phyloP scores from a whole-genome alignment of 2,797 vertebrate species.

The Micromesistius poutassou region DNA sequence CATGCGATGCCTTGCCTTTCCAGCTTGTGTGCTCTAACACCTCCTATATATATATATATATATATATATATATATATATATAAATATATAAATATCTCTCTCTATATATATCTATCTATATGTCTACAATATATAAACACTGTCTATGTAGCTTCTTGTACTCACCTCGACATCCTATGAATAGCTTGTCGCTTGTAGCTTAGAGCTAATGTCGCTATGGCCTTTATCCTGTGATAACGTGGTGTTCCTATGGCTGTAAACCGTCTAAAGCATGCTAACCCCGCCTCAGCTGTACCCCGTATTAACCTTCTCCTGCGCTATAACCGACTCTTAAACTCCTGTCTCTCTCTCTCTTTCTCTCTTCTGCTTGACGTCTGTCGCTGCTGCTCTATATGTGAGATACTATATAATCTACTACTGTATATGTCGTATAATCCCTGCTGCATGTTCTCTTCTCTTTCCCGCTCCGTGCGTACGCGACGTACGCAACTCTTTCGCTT shows the following conservation, averaged over 20 bases:
- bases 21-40: conserved; percentile 69
- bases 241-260: conserved; percentile 60
- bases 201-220: conserved; percentile 71
- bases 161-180: conserved; percentile 66
- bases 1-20: conserved; percentile 74
- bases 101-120: conserved; percentile 21
- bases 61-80: conserved; percentile 36
- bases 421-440: not conserved
- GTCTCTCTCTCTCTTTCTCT: conserved; percentile 49
- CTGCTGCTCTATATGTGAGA: conserved; percentile 56
- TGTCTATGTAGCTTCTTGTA: conserved; percentile 65
- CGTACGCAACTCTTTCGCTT: conserved; percentile 4
- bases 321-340: conserved; percentile 66
- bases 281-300: conserved; percentile 56
- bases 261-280: conserved; percentile 69
- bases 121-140: conserved; percentile 23
- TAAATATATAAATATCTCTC: conserved; percentile 52
- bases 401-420: conserved; percentile 5
- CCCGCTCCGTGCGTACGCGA: not conserved
- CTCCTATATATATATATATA: conserved; percentile 58
- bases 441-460: conserved; percentile 35
- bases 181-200: conserved; percentile 73
- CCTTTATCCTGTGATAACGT: conserved; percentile 66
- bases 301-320: conserved; percentile 61
- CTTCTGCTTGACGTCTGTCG: conserved; percentile 59